Conservation (phyloP, 2,888 invertebrate species). For the Choristoneura rosaceana region DNA sequence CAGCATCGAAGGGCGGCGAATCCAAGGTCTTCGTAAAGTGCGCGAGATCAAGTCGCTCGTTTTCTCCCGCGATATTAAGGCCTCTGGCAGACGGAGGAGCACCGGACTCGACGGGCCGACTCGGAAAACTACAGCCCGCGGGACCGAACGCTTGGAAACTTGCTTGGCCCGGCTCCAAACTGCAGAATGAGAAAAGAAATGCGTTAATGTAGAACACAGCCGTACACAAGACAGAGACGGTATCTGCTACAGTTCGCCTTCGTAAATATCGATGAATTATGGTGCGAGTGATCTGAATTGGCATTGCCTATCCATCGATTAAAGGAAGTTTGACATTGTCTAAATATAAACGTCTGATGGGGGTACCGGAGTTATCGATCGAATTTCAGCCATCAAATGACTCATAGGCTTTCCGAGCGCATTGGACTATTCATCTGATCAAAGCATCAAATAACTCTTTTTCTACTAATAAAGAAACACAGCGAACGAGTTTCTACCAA, state of each 20-base stretch:
- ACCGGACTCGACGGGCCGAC: constrained; percentile 79
- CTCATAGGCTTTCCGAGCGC: constrained; percentile 43
- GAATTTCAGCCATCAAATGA: constrained; percentile 51
- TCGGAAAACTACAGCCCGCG: constrained; percentile 84
- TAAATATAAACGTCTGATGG: constrained; percentile 70
- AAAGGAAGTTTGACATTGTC: constrained; percentile 76
- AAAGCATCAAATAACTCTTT: constrained; percentile 6
- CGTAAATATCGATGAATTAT: constrained; percentile 81
- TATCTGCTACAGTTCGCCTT: constrained; percentile 71
- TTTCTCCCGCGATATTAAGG: constrained; percentile 62
- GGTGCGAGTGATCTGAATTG: constrained; percentile 78
- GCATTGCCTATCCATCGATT: constrained; percentile 76
- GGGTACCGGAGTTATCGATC: constrained; percentile 56
- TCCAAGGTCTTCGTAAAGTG: constrained; percentile 64
- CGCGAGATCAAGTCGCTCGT: constrained; percentile 70
- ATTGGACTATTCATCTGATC: constrained; percentile 5
- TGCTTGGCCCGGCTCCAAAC: constrained; percentile 86
- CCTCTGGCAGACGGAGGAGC: constrained; percentile 68
- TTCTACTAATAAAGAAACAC: constrained; percentile 1
- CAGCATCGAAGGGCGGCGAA: constrained; percentile 66
- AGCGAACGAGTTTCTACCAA: neutral
- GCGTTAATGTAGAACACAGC: constrained; percentile 75
- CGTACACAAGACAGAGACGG: constrained; percentile 80
- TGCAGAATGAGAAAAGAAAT: constrained; percentile 85
- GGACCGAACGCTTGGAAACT: constrained; percentile 82